Base-by-base conservation (phyloP, 2,888 invertebrate species). In the Zhengitettix transpicula region DNA sequence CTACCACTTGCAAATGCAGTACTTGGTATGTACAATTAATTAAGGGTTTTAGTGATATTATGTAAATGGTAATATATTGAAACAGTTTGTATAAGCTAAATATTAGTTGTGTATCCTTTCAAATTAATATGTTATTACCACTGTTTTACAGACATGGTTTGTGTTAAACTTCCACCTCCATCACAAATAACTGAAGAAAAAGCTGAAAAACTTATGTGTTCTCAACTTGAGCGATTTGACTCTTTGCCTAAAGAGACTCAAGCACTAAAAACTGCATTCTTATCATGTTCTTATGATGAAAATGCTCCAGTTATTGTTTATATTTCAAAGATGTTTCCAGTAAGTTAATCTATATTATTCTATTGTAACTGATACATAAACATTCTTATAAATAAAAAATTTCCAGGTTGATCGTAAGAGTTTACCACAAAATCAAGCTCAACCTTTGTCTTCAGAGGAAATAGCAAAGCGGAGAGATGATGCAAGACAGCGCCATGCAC, bases 321-420 rank as follows among this genome's bases (percentile, higher is more conserved):
- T 77, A 81, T 89, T 67, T 93, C 93, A 0, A 93, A 96, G 79
- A 94, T 97, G 93, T 86, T 90, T 74, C 84, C 89, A 58, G 81
- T 87, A 63, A 60, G 65, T 67, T 9, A n/a, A 15, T 17, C 55
- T 52, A 41, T 42, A 40, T 16, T 41, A 44, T 47, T 14, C 28
- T 28, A 28, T n/a, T 7, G 28, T 28, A 28, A 28, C 28, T 28
- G 28, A 7, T 28, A 47, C 14, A 14, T 47, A 47, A 47, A 47
- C 47, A 14, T 3, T 14, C 12, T 47, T 47, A 47, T 14, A 14
- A 5, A 7, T 1, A 47, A 47, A 12, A 47, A 47, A 9, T 52
- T 64, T 66, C 59, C 64, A 68, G 65, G 66, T 78, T 40, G 88
- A 91, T 68, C 81, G 80, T 63, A 82, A 79, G 65, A 74, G 77